Evolutionary conservation across 2,888 invertebrate genomes (phyloP).

Genomic region (Ctenicera cuprea): DNA sequence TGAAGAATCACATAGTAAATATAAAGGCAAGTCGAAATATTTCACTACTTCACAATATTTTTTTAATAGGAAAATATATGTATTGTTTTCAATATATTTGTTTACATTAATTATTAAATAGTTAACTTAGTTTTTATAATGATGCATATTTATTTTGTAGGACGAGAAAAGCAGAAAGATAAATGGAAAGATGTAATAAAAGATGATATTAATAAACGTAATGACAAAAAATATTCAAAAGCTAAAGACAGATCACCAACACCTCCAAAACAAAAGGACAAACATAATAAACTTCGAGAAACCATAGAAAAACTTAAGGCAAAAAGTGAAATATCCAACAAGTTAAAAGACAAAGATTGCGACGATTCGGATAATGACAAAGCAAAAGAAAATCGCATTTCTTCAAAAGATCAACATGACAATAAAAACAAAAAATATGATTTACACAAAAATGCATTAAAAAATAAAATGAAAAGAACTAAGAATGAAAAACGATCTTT

Average conservation of each 20-base stretch:
- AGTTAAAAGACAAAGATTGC: constrained; percentile 64
- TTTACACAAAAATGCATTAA: constrained; percentile 46
- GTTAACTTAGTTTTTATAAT: background rate
- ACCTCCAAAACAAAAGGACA: constrained; percentile 61
- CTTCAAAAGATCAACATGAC: constrained; percentile 33
- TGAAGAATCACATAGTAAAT: constrained; percentile 56
- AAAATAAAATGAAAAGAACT: constrained; percentile 44
- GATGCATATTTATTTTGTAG: constrained; percentile 31
- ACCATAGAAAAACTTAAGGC: constrained; percentile 81
- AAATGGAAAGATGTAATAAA: constrained; percentile 64
- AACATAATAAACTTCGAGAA: constrained; percentile 70
- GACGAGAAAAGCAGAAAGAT: constrained; percentile 63
- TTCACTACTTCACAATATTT: background rate
- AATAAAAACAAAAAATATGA: constrained; percentile 55
- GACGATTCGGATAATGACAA: constrained; percentile 63
- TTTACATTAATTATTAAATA: too few relatives aligned
- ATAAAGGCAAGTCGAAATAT: constrained; percentile 54
- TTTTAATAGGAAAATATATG: too few relatives aligned
- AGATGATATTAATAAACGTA: constrained; percentile 53
- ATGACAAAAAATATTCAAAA: constrained; percentile 27
- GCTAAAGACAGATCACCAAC: constrained; percentile 34
- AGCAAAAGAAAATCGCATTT: constrained; percentile 63
- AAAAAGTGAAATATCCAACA: constrained; percentile 77
- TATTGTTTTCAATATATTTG: too few relatives aligned
- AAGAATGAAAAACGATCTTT: constrained; percentile 50